phyloP scores from a whole-genome alignment of 2,797 vertebrate species.

The Aphelocoma californica region DNA sequence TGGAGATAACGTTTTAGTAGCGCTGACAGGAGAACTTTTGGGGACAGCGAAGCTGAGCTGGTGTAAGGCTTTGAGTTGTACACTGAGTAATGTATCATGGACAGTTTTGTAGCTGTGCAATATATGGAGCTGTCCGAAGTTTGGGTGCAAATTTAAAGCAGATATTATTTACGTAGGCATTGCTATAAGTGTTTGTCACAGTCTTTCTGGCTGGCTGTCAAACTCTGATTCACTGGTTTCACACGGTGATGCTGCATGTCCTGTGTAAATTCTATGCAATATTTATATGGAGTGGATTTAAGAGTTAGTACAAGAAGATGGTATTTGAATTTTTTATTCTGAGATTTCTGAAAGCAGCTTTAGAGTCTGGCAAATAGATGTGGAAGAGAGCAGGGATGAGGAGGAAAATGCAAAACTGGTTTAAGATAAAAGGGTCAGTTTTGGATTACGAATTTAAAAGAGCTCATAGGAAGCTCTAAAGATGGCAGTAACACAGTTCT shows the following conservation, averaged over 20 bases:
- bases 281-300: not conserved
- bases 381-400: not conserved
- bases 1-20: not conserved
- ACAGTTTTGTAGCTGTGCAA: not conserved
- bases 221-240: not conserved
- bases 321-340: not conserved
- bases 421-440: not conserved
- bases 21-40: not conserved
- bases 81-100: rapidly evolving
- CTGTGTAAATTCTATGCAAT: not conserved
- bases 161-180: rapidly evolving
- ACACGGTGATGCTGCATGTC: not conserved
- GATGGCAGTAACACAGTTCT: not conserved
- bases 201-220: not conserved
- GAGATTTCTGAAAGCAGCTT: not conserved
- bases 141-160: not conserved
- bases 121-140: not conserved
- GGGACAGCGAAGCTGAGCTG: not conserved
- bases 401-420: not conserved
- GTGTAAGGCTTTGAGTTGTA: not conserved
- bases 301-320: not conserved
- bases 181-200: not conserved
- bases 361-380: not conserved
- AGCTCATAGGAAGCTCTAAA: not conserved
- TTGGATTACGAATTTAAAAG: not conserved